A percentile compares a stretch with the other conserved stretches of the same genome.
Evolutionary conservation across 2,888 invertebrate genomes (phyloP).

Genomic region (Sinohyriopsis cumingii): DNA sequence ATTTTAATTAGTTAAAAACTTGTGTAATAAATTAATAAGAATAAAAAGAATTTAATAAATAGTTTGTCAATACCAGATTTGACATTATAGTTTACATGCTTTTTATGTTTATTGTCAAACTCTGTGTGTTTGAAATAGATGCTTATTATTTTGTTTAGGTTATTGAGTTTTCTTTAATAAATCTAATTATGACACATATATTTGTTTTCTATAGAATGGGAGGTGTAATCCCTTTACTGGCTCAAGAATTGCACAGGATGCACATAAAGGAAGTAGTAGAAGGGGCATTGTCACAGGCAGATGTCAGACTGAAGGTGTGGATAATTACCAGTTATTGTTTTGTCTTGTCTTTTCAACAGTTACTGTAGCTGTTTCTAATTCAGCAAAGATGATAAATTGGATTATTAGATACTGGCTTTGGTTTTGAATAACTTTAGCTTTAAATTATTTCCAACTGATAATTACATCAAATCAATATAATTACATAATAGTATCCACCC

Average conservation of each 20-base stretch:
- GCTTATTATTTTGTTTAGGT: no score
- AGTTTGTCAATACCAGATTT: no score
- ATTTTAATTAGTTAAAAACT: no score
- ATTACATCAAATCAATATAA: no score
- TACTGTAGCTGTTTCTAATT: neutral
- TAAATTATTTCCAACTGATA: neutral
- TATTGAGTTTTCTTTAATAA: no score
- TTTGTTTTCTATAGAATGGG: slow-evolving; percentile 78
- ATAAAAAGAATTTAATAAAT: no score
- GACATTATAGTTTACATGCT: no score
- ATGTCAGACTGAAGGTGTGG: slow-evolving; percentile 70
- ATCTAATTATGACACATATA: neutral
- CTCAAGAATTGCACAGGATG: slow-evolving; percentile 84
- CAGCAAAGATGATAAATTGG: neutral
- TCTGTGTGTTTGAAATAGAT: no score
- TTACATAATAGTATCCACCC: no score
- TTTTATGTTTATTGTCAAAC: no score
- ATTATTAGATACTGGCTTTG: neutral
- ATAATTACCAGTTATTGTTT: slow-evolving; percentile 6
- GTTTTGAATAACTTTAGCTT: neutral
- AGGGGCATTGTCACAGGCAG: slow-evolving; percentile 73
- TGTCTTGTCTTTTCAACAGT: neutral
- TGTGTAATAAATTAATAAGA: no score
- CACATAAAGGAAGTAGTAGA: slow-evolving; percentile 84
- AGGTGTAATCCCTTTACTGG: slow-evolving; percentile 91